phyloP scores from a whole-genome alignment of 2,113 vertebrate species.

The Sus scrofa region DNA sequence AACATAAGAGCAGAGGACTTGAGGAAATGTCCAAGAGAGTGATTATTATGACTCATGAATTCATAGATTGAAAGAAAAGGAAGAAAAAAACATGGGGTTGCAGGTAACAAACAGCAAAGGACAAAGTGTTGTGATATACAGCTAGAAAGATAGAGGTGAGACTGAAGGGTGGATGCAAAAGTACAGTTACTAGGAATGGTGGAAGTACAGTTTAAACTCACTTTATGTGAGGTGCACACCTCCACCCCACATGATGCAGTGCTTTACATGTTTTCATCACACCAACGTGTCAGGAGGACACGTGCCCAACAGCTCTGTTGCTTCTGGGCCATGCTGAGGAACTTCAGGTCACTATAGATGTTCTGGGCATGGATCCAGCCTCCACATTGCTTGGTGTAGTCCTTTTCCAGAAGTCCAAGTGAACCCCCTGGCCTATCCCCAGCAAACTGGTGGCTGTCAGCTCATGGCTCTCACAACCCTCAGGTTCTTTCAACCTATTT shows the following conservation, averaged over 20 bases:
- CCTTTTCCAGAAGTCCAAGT: background rate
- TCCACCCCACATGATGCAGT: fast-evolving
- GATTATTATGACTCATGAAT: background rate
- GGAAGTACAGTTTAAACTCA: background rate
- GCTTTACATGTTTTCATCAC: background rate
- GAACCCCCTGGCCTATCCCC: fast-evolving
- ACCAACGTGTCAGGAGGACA: background rate
- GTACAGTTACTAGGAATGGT: too few species aligned
- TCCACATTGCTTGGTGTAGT: background rate
- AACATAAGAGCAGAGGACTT: background rate
- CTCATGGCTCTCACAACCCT: background rate
- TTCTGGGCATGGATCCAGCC: background rate
- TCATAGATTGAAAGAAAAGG: background rate
- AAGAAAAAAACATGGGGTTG: background rate
- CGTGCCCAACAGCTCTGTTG: background rate
- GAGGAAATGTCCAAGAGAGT: background rate
- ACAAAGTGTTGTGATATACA: background rate
- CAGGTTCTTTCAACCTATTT: background rate
- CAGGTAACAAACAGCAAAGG: background rate
- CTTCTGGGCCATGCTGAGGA: background rate
- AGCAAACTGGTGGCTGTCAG: background rate
- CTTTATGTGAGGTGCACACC: background rate
- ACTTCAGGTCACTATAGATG: background rate
- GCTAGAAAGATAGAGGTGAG: background rate
- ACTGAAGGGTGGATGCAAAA: too few species aligned